phyloP scores from a whole-genome alignment of 2,888 invertebrate species.

The Dicranocentrus wangi region DNA sequence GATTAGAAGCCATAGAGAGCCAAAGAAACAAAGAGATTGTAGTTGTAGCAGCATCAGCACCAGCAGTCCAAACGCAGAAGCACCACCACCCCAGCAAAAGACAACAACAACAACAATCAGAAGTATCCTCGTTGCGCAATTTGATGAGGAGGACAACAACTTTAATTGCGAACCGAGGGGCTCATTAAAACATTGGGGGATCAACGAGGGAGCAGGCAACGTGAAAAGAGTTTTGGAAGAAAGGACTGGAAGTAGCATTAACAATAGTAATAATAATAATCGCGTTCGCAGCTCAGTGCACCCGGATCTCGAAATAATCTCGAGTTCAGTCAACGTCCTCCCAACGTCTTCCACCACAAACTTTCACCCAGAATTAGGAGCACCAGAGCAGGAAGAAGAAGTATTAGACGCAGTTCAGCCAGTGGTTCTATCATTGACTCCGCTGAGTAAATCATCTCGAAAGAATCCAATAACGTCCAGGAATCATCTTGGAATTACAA shows the following conservation, averaged over 20 bases:
- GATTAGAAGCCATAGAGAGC: slow-evolving; percentile 63
- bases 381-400: background rate
- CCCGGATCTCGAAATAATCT: background rate
- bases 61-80: slow-evolving; percentile 9
- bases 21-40: slow-evolving; percentile 60
- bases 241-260: background rate
- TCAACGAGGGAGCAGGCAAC: too few species aligned
- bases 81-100: background rate
- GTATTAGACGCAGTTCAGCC: slow-evolving; percentile 38
- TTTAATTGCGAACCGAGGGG: too few species aligned
- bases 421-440: slow-evolving; percentile 52
- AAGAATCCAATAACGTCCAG: slow-evolving; percentile 25
- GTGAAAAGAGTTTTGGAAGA: too few species aligned
- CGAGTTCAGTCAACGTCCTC: background rate
- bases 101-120: background rate
- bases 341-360: slow-evolving; percentile 21
- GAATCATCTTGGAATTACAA: slow-evolving; percentile 19
- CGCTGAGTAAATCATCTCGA: slow-evolving; percentile 33
- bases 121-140: background rate
- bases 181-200: too few species aligned
- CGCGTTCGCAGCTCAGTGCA: slow-evolving; percentile 31
- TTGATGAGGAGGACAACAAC: too few species aligned
- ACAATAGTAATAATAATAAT: slow-evolving; percentile 20
- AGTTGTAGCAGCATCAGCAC: slow-evolving; percentile 17
- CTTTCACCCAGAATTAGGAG: background rate